Conservation (phyloP, 2,888 invertebrate species). For the Exephanes ischioxanthus region DNA sequence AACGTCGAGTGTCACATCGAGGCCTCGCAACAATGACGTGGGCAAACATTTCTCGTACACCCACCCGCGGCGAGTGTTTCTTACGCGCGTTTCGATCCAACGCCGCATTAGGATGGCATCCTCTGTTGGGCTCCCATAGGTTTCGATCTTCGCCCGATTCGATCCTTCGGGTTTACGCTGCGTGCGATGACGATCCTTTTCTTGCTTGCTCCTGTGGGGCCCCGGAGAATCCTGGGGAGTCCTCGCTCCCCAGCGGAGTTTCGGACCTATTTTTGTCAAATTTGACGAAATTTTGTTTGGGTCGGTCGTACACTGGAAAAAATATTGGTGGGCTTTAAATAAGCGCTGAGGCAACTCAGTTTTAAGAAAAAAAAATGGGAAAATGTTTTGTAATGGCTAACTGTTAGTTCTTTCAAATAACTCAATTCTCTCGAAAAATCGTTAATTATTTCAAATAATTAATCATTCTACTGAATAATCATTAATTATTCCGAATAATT, state of each 20-base stretch:
- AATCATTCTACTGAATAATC: not conserved
- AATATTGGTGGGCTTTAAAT: not conserved
- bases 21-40: slow-evolving; percentile 76
- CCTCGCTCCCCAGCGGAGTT: slow-evolving; percentile 37
- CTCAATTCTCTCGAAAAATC: no score
- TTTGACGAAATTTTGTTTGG: not conserved
- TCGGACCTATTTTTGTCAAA: not conserved
- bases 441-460: no score
- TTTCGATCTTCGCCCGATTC: slow-evolving; percentile 6
- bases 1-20: slow-evolving; percentile 76
- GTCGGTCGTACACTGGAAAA: not conserved
- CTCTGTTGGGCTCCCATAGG: not conserved
- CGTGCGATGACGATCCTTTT: not conserved
- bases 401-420: no score
- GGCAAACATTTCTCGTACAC: slow-evolving; percentile 77
- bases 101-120: not conserved
- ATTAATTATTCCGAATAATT: not conserved
- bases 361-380: no score
- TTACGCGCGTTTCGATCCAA: slow-evolving; percentile 38
- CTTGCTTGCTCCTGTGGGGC: slow-evolving; percentile 36
- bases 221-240: slow-evolving; percentile 27
- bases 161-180: not conserved
- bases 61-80: slow-evolving; percentile 74
- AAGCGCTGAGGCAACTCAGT: no score
- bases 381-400: no score